These are phyloP conservation scores for Equus quagga DNA, from an alignment of 2,113 vertebrate species.

Conservation along the genomic window DNA sequence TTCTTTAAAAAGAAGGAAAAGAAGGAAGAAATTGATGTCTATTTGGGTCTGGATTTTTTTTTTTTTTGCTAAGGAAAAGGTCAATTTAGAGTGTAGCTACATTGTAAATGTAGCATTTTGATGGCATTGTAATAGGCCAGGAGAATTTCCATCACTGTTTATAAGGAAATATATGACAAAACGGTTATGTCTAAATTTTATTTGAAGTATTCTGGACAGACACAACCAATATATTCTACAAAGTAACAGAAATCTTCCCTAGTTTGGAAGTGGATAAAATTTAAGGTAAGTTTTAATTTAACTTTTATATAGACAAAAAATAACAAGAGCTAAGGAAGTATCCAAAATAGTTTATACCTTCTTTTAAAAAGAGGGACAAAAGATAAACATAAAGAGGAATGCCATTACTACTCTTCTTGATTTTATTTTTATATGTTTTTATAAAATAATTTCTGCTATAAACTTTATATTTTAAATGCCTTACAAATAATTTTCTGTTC, in stretches of 20 bases:
- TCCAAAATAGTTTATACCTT: not conserved
- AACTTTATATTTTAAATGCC: not conserved
- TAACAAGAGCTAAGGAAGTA: not conserved
- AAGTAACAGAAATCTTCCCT: not conserved
- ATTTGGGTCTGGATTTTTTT: not conserved
- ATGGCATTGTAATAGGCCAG: not conserved
- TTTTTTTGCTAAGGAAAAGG: not conserved
- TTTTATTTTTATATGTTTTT: not conserved
- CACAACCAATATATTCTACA: not conserved
- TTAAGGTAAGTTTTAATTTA: constrained; percentile 24
- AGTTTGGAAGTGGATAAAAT: not conserved
- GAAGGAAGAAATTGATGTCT: not conserved
- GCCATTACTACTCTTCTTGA: not conserved
- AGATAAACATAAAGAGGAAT: not conserved
- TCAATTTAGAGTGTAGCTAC: not conserved
- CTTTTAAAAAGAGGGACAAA: not conserved
- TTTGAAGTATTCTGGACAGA: not conserved
- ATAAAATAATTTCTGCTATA: not conserved
- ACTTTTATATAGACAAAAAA: not conserved
- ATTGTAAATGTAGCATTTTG: not conserved
- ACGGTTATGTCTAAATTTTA: not conserved
- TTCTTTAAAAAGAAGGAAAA: not conserved
- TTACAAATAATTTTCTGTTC: not conserved
- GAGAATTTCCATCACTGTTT: not conserved
- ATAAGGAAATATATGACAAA: not conserved